These are phyloP conservation scores for Plutomurus gul DNA, from an alignment of 1,140 invertebrate species.

Conservation along the genomic window DNA sequence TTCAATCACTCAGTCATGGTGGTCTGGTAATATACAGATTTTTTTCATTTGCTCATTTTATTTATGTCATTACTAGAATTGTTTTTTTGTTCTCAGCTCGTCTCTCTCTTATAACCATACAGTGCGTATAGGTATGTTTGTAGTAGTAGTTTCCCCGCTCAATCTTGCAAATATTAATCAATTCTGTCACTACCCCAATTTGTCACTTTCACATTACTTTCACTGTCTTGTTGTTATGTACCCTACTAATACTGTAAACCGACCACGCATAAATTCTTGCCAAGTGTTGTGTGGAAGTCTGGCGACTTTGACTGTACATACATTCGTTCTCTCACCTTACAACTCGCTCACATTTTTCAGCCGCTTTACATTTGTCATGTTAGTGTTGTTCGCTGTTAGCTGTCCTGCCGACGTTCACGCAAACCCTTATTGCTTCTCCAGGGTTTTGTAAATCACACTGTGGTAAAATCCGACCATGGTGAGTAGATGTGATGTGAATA, in stretches of 20 bases:
- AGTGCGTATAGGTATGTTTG: background rate
- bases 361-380: too few species aligned
- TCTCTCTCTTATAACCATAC: too few species aligned
- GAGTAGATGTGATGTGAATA: too few species aligned
- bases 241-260: background rate
- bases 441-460: too few species aligned
- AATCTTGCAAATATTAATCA: background rate
- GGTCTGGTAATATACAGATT: constrained; percentile 20
- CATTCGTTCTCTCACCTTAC: too few species aligned
- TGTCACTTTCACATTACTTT: background rate
- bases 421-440: too few species aligned
- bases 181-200: background rate
- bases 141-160: background rate
- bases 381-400: too few species aligned
- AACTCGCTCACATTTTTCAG: too few species aligned
- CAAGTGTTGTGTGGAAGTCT: constrained; percentile 4
- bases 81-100: background rate
- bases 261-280: background rate
- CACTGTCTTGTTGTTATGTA: background rate
- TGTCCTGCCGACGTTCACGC: too few species aligned
- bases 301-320: too few species aligned
- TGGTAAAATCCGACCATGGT: too few species aligned
- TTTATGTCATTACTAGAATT: background rate
- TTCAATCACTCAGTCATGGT: constrained; percentile 8
- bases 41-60: constrained; percentile 18